Evolutionary conservation across 2,888 invertebrate species (phyloP).

Genomic region (Spisula subtruncata): DNA sequence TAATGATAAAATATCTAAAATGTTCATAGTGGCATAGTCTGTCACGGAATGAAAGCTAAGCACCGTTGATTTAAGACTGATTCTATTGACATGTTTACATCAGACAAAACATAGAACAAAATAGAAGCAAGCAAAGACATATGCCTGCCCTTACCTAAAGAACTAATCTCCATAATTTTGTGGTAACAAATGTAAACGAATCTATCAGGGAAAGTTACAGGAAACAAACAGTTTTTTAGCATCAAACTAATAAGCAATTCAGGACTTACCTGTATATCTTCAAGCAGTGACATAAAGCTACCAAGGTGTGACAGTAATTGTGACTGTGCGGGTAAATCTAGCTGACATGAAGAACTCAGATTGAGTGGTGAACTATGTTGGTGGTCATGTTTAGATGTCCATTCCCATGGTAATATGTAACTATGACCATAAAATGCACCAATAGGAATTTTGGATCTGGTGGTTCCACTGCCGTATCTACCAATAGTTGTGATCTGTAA

Average conservation of each 20-base stretch:
- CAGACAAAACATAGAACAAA: too few relatives aligned
- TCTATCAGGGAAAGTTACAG: too few relatives aligned
- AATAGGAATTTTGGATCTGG: slow-evolving; percentile 95
- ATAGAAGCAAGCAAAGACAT: too few relatives aligned
- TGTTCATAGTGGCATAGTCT: too few relatives aligned
- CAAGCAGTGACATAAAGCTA: slow-evolving; percentile 91
- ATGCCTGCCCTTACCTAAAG: too few relatives aligned
- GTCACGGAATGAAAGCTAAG: too few relatives aligned
- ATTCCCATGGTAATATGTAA: slow-evolving; percentile 91
- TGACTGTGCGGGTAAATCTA: slow-evolving; percentile 79
- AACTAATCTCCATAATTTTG: not conserved
- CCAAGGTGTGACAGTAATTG: slow-evolving; percentile 88
- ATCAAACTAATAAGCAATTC: too few relatives aligned
- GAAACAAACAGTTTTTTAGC: not conserved
- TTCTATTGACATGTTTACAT: too few relatives aligned
- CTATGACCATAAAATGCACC: slow-evolving; percentile 98
- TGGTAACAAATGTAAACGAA: too few relatives aligned
- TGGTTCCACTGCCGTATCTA: slow-evolving; percentile 96
- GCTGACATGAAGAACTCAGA: slow-evolving; percentile 59
- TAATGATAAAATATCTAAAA: too few relatives aligned
- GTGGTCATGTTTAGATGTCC: slow-evolving; percentile 76
- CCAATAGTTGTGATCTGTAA: slow-evolving; percentile 95
- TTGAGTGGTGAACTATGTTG: slow-evolving; percentile 47
- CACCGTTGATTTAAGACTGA: too few relatives aligned
- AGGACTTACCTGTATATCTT: slow-evolving; percentile 90